Conservation (phyloP, 2,888 invertebrate species). For the Parnassius glacialis region DNA sequence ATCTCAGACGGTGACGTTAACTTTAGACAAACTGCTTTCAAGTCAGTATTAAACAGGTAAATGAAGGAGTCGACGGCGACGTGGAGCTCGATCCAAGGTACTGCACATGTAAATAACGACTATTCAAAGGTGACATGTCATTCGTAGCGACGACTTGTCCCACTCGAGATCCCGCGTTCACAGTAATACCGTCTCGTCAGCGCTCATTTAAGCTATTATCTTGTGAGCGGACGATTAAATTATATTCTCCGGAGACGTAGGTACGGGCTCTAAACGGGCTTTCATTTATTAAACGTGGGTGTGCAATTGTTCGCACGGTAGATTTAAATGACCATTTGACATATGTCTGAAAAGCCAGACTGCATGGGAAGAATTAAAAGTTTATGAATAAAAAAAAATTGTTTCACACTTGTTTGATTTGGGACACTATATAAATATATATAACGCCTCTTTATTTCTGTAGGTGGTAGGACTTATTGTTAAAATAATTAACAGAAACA, state of each 20-base stretch:
- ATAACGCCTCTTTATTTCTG: too few relatives aligned
- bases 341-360: neutral
- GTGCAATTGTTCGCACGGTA: conserved; percentile 27
- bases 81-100: conserved; percentile 4
- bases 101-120: conserved; percentile 14
- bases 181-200: conserved; percentile 19
- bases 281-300: conserved; percentile 35
- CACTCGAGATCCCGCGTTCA: conserved; percentile 3
- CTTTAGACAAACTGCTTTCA: neutral
- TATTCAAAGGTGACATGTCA: conserved; percentile 20
- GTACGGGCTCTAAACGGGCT: conserved; percentile 30
- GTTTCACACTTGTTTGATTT: too few relatives aligned
- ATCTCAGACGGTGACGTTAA: neutral
- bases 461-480: too few relatives aligned
- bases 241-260: conserved; percentile 35
- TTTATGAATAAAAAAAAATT: too few relatives aligned
- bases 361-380: too few relatives aligned
- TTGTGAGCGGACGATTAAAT: conserved; percentile 40
- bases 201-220: conserved; percentile 40
- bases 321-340: conserved; percentile 16
- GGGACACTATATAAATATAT: too few relatives aligned
- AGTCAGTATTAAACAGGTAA: neutral
- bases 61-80: neutral
- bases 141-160: conserved; percentile 6
- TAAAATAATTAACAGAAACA: too few relatives aligned